A percentile compares a stretch with the other conserved stretches of the same genome.
Evolutionary conservation across 2,888 invertebrate species (phyloP).

Genomic region (Sphaeridia pumilis): DNA sequence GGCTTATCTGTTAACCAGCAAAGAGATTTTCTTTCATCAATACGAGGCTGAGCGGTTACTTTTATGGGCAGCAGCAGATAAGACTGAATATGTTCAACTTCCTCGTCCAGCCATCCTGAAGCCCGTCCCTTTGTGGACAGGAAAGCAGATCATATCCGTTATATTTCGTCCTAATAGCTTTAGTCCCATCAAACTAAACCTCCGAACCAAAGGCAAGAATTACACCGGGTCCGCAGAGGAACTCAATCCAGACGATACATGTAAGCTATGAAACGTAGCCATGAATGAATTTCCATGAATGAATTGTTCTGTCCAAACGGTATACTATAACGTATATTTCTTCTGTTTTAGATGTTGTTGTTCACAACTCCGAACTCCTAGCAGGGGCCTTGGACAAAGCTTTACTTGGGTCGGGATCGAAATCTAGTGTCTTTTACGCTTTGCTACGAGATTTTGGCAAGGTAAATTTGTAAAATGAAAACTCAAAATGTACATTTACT

Average conservation of each 20-base stretch:
- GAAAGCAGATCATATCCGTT: constrained; percentile 85
- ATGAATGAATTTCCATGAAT: too few species aligned
- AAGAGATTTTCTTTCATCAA: constrained; percentile 79
- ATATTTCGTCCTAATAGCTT: constrained; percentile 73
- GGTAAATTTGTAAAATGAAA: too few species aligned
- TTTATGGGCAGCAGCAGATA: constrained; percentile 62
- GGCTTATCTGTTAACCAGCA: constrained; percentile 84
- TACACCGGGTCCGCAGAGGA: constrained; percentile 67
- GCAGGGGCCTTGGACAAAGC: constrained; percentile 94
- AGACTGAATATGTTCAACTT: constrained; percentile 59
- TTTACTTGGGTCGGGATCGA: constrained; percentile 88
- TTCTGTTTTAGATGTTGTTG: constrained; percentile 63
- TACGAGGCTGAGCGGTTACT: constrained; percentile 69
- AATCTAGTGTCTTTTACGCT: constrained; percentile 90
- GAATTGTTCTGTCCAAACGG: too few species aligned
- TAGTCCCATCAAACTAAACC: constrained; percentile 69
- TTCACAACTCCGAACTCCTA: constrained; percentile 84
- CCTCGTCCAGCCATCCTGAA: constrained; percentile 85
- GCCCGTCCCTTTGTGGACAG: constrained; percentile 84
- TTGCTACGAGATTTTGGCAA: constrained; percentile 87
- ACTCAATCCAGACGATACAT: constrained; percentile 83
- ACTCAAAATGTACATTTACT: too few species aligned
- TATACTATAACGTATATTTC: too few species aligned
- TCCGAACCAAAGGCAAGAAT: constrained; percentile 81
- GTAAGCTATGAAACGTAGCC: too few species aligned